These are phyloP conservation scores for Melipona beecheii DNA, from an alignment of 2,888 invertebrate species.

Conservation along the genomic window DNA sequence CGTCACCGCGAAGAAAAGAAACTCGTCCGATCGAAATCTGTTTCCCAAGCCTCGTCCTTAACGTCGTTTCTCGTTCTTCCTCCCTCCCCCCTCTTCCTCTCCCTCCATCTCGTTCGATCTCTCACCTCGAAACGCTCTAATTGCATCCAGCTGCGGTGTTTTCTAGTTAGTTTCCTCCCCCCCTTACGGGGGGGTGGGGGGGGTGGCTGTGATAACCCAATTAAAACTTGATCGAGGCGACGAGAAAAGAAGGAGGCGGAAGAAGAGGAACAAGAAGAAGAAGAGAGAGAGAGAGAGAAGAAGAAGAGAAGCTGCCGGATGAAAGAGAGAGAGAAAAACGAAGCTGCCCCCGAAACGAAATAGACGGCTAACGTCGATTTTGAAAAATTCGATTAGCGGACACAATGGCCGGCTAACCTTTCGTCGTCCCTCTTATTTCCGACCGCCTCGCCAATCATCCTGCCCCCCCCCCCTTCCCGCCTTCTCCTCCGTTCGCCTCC, in stretches of 20 bases:
- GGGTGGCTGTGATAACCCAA: constrained; percentile 51
- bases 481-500: no score
- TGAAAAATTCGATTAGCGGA: constrained; percentile 70
- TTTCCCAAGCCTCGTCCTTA: background rate
- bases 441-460: constrained; percentile 26
- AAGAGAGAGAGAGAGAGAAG: background rate
- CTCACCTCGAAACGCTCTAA: constrained; percentile 31
- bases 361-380: constrained; percentile 59
- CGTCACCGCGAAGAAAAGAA: background rate
- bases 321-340: no score
- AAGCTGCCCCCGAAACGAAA: constrained; percentile 48
- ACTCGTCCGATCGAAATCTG: constrained; percentile 1
- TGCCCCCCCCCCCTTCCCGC: no score
- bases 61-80: background rate
- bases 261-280: background rate
- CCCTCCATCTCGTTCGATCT: constrained; percentile 12
- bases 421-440: constrained; percentile 24
- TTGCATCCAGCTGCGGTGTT: constrained; percentile 46
- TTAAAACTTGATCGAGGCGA: constrained; percentile 61
- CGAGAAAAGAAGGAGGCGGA: background rate
- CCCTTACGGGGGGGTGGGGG: no score
- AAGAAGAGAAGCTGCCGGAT: background rate
- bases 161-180: constrained; percentile 48
- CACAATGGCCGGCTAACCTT: constrained; percentile 54
- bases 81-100: no score